Evolutionary conservation across 2,797 vertebrate genomes (phyloP).

Genomic region (Ptychobarbus kaznakovi): DNA sequence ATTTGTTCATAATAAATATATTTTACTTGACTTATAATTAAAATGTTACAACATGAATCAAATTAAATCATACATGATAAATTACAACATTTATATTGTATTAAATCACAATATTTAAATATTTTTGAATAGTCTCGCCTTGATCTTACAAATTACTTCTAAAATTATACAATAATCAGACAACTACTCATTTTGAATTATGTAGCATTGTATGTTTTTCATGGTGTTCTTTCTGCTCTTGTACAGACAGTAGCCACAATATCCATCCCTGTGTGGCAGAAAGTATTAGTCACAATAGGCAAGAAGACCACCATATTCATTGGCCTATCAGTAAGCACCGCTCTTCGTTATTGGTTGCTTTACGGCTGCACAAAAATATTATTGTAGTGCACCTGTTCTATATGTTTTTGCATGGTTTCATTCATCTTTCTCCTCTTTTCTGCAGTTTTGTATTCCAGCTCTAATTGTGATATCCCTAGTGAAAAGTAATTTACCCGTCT

Average conservation of each 20-base stretch:
- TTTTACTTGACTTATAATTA: not conserved
- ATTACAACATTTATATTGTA: not conserved
- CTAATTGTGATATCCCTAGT: constrained; percentile 61
- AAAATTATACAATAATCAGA: not conserved
- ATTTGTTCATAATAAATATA: not conserved
- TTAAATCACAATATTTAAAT: not conserved
- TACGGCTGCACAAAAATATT: not conserved
- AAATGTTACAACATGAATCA: not conserved
- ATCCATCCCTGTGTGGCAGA: constrained; percentile 73
- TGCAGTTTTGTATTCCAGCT: constrained; percentile 69
- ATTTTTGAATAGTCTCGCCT: not conserved
- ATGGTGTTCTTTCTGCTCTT: not conserved
- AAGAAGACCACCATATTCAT: constrained; percentile 71
- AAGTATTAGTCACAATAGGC: constrained; percentile 67
- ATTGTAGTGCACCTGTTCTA: not conserved
- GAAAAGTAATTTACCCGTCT: constrained; percentile 61
- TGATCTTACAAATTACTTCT: constrained; percentile 1
- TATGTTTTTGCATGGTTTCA: not conserved
- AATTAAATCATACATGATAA: not conserved
- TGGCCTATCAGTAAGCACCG: constrained; percentile 69
- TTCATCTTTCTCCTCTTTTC: constrained; percentile 1
- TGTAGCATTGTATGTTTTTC: not conserved
- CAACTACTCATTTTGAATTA: not conserved
- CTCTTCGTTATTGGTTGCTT: not conserved
- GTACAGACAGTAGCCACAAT: constrained; percentile 67